phyloP scores from a whole-genome alignment of 2,888 invertebrate species.

The Cephus rjabovi region DNA sequence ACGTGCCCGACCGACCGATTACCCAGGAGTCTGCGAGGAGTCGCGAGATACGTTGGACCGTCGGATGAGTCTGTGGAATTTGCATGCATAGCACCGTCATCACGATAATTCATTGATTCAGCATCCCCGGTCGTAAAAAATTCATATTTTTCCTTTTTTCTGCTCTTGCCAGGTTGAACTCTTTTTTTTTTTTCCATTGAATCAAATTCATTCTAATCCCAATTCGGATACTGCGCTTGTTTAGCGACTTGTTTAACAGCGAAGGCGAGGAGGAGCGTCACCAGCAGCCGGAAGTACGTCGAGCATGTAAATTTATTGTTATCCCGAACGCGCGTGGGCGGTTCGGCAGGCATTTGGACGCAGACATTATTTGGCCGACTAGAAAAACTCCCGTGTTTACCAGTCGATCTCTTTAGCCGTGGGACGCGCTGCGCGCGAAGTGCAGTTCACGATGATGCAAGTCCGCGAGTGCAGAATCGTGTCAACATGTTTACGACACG shows the following conservation, averaged over 20 bases:
- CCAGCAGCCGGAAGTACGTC: background rate
- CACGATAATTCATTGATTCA: too few relatives aligned
- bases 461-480: constrained; percentile 12
- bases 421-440: background rate
- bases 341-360: background rate
- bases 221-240: background rate
- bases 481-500: constrained; percentile 20
- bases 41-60: too few relatives aligned
- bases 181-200: too few relatives aligned
- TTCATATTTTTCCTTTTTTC: too few relatives aligned
- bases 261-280: background rate
- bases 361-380: background rate
- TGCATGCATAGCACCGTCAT: too few relatives aligned
- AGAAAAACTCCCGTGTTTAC: background rate
- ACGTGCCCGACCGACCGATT: background rate
- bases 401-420: background rate
- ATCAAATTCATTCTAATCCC: background rate
- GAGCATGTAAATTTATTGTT: background rate
- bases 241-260: background rate
- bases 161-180: too few relatives aligned
- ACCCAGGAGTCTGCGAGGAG: background rate
- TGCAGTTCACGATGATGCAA: constrained; percentile 1
- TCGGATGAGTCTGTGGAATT: too few relatives aligned
- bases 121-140: too few relatives aligned
- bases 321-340: background rate